Evolutionary conservation across 2,888 invertebrate genomes (phyloP), one percentile per base, ranked within the genome.

Genomic region (Apodemia zela): DNA sequence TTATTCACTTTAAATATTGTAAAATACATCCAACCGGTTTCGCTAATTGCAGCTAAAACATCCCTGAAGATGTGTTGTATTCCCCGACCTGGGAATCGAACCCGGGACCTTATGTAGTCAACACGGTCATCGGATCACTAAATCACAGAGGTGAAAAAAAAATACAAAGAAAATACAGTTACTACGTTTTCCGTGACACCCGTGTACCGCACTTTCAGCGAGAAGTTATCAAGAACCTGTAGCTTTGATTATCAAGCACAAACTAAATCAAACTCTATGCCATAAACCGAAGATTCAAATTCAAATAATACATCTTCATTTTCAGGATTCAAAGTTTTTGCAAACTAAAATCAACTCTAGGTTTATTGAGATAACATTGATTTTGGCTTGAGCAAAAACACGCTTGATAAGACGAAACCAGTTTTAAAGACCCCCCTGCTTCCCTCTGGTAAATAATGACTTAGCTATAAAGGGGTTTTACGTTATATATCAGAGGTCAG

Each of bases 151-250:
- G n/a, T n/a, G n/a, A n/a, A n/a, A n/a, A n/a, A n/a, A n/a, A n/a
- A n/a, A n/a, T n/a, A n/a, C n/a, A 15, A 42, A 42, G 45, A 68
- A 74, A 73, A 60, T 54, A 66, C 72, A 74, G 57, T 71, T 78
- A 68, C 78, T 29, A 11, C 72, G 35, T 72, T 84, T 35, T 79
- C 15, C 69, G n/a, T 65, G 63, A 61, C 59, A 65, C 69, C 69
- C 71, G 67, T 51, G 60, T 59, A 64, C 51, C 78, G 81, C 82
- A 79, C 80, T 88, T 87, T 85, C 85, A 82, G 82, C 80, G 76
- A 72, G 77, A 83, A 84, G 79, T 82, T 84, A 87, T 83, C 80
- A 84, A 81, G 83, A 79, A 89, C 89, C 89, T 89, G 89, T 89
- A 83, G 89, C 86, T 87, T 84, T 85, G 71, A 75, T 66, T 59